phyloP scores from a whole-genome alignment of 1,140 invertebrate genomes.

The Glomeris maerens region DNA sequence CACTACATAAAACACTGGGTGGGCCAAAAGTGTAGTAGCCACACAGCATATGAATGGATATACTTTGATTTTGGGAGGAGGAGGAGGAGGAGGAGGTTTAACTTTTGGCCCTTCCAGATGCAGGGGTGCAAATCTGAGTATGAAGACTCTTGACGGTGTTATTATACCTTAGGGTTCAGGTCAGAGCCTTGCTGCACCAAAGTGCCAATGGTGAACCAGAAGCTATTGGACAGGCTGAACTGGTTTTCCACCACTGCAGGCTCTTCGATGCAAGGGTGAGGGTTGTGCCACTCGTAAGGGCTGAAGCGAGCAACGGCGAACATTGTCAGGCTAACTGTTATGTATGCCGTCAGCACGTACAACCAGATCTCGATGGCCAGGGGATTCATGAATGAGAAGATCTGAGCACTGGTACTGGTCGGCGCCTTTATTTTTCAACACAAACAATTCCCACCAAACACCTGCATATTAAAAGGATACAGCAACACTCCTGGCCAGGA shows the following conservation, averaged over 20 bases:
- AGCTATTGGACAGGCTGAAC: slow-evolving; percentile 63
- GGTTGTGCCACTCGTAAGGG: slow-evolving; percentile 44
- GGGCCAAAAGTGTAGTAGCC: too few species aligned
- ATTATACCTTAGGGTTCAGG: slow-evolving; percentile 67
- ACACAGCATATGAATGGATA: too few species aligned
- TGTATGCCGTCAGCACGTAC: slow-evolving; percentile 39
- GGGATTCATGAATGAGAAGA: slow-evolving; percentile 46
- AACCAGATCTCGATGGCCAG: slow-evolving; percentile 46
- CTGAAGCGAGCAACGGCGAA: slow-evolving; percentile 43
- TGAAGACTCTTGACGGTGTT: too few species aligned
- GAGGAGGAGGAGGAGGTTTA: too few species aligned
- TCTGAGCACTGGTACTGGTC: slow-evolving; percentile 32
- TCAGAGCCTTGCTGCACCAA: slow-evolving; percentile 89
- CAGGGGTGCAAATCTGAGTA: too few species aligned
- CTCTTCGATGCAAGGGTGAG: slow-evolving; percentile 40
- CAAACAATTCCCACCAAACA: not conserved
- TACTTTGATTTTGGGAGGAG: too few species aligned
- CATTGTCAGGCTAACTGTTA: slow-evolving; percentile 39
- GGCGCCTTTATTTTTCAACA: slow-evolving; percentile 20
- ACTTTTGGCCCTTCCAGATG: too few species aligned
- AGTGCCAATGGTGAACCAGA: slow-evolving; percentile 85
- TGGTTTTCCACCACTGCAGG: slow-evolving; percentile 37
- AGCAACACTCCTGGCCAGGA: not conserved
- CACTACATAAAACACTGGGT: too few species aligned
- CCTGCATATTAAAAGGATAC: not conserved